These are phyloP conservation scores for Pyrocoelia pectoralis DNA, from an alignment of 2,888 invertebrate genomes.

Conservation along the genomic window DNA sequence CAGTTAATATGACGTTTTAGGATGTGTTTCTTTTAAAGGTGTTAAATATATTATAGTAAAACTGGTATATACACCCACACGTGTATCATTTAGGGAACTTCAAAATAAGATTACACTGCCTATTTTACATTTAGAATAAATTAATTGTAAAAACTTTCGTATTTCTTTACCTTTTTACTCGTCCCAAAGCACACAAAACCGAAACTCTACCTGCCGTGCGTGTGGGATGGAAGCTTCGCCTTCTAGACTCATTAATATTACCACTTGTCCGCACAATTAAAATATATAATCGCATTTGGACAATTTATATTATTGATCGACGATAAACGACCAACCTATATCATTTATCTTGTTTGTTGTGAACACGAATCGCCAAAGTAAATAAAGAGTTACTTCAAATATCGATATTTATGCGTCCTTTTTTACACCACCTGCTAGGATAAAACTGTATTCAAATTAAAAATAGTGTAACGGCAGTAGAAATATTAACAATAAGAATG, in stretches of 20 bases:
- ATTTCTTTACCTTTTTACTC: constrained; percentile 18
- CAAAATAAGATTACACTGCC: constrained; percentile 23
- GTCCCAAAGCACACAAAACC: constrained; percentile 17
- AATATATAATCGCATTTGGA: constrained; percentile 61
- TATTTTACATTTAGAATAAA: constrained; percentile 25
- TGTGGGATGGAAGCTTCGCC: constrained; percentile 51
- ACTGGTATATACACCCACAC: constrained; percentile 13
- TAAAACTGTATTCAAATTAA: constrained; percentile 38
- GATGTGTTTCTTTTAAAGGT: constrained; percentile 13
- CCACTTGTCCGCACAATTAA: constrained; percentile 61
- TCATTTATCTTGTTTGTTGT: constrained; percentile 55
- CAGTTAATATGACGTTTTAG: constrained; percentile 11
- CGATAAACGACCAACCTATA: constrained; percentile 54
- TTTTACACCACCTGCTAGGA: constrained; percentile 43
- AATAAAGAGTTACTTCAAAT: constrained; percentile 45
- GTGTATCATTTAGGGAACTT: constrained; percentile 10
- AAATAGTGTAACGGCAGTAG: constrained; percentile 33
- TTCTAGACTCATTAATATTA: constrained; percentile 57
- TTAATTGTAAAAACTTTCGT: constrained; percentile 23
- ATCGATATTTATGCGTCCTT: constrained; percentile 43
- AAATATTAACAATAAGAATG: constrained; percentile 31
- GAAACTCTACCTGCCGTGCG: constrained; percentile 53
- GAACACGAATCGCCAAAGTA: constrained; percentile 48
- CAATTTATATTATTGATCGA: constrained; percentile 61
- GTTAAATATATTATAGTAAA: constrained; percentile 12